Conservation (phyloP, 2,113 vertebrate species). For the Sigmodon hispidus region DNA sequence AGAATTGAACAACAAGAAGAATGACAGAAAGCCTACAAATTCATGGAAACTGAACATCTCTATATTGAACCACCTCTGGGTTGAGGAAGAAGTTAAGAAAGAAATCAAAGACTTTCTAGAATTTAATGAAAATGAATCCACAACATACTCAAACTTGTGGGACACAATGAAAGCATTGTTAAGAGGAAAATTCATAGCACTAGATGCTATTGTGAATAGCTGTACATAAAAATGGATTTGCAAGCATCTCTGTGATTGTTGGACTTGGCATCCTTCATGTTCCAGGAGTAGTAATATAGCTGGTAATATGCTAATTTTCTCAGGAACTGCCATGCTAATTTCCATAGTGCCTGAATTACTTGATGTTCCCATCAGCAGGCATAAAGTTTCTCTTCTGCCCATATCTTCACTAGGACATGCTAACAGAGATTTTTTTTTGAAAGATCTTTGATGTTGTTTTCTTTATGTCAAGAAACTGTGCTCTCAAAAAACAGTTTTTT, state of each 20-base stretch:
- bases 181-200: no score
- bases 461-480: conserved; percentile 32
- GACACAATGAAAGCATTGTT: no score
- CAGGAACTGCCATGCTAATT: not conserved
- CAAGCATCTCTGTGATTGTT: not conserved
- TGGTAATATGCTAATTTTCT: not conserved
- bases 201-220: not conserved
- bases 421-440: not conserved
- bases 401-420: not conserved
- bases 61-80: no score
- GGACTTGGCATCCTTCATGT: not conserved
- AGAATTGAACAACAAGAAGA: no score
- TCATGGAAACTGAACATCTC: no score
- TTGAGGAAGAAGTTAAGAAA: no score
- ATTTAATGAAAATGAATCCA: no score
- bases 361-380: not conserved
- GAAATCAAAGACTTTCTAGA: no score
- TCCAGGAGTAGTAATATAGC: not conserved
- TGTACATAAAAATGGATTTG: not conserved
- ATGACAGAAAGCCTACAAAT: no score
- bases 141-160: no score
- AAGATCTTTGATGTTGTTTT: conserved; percentile 17
- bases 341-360: not conserved
- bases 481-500: conserved; percentile 34
- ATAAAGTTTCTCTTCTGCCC: not conserved